Evolutionary conservation across 2,797 vertebrate species (phyloP), one percentile per base, ranked within the genome.

Genomic region (Alauda arvensis): DNA sequence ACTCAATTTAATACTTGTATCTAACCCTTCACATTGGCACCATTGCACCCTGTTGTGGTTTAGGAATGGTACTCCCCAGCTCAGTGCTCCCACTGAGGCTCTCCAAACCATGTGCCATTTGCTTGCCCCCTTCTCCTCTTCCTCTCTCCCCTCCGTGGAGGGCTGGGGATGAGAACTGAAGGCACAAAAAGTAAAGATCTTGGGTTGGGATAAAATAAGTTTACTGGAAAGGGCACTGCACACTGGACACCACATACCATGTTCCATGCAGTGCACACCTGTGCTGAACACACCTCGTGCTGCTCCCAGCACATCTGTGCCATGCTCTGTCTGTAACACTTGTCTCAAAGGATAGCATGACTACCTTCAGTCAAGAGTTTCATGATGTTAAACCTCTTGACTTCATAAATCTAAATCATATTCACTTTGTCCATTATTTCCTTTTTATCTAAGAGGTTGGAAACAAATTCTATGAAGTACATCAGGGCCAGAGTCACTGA

Each of bases 211-310:
- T 60, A 25, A 59, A 14, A 59, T 8, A 9, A 29, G 8, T 66
- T 74, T 11, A 23, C n/a, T 59, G 39, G 60, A 28, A 57, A 65
- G 18, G 23, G 18, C 45, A 51, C 10, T 37, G 26, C 28, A 53
- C 48, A 24, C 33, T 28, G 29, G 8, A 8, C 34, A 23, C 6
- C 3, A 3, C 18, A 12, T 2, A 19, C 14, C 15, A 6, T 4
- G 17, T 11, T 9, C 31, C 29, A 18, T 55, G 23, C 15, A 29
- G 8, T 6, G 13, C 24, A 33, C 5, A 3, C 24, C 21, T 51
- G 43, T 10, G 14, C 21, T 55, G 12, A 39, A 51, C 49, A 10
- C 8, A 6, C 16, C 5, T 2, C 0, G 0, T 4, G 2, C 21
- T 11, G 34, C 19, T 56, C 15, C 3, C 2, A 13, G 45, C 60